Percentiles rank a stretch among this genome's conserved stretches.
phyloP scores from a whole-genome alignment of 1,140 invertebrate genomes.

The Trichonephila clavipes region DNA sequence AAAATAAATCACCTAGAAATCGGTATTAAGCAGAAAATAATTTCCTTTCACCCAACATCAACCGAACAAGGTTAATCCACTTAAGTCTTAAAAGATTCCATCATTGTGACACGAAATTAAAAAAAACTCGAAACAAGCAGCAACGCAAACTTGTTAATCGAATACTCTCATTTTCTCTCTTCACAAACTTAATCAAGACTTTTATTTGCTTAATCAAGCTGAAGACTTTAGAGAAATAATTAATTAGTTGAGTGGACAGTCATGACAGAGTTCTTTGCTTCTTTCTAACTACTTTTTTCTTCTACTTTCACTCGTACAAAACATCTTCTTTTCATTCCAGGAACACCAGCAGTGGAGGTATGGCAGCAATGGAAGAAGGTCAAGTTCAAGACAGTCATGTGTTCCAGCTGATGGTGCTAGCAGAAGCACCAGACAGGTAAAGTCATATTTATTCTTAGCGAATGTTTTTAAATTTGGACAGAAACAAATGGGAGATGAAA shows the following conservation, averaged over 20 bases:
- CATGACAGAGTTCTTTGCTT: background rate
- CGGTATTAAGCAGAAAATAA: no score
- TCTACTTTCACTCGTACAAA: background rate
- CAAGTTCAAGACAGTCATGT: conserved; percentile 56
- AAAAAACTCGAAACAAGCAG: background rate
- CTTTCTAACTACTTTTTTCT: background rate
- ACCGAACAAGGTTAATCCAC: background rate
- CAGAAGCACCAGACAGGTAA: conserved; percentile 58
- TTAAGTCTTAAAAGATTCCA: background rate
- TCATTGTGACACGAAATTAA: background rate
- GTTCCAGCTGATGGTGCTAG: conserved; percentile 6
- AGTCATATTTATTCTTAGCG: background rate
- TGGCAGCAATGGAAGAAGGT: conserved; percentile 18
- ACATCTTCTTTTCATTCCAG: conserved; percentile 36
- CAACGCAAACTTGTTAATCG: background rate
- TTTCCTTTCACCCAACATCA: no score
- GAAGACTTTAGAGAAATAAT: background rate
- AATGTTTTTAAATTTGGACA: background rate
- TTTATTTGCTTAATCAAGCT: background rate
- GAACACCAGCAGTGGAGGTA: conserved; percentile 64
- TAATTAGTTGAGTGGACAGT: conserved; percentile 11
- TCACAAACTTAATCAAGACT: conserved; percentile 8
- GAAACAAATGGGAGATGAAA: background rate
- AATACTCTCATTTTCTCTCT: background rate
- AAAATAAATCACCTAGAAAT: no score